Evolutionary conservation across 37 sponge, comb jelly and placozoan genomes (phyloP), one percentile per base, ranked within the genome.

Genomic region (Ephydatia muelleri): DNA sequence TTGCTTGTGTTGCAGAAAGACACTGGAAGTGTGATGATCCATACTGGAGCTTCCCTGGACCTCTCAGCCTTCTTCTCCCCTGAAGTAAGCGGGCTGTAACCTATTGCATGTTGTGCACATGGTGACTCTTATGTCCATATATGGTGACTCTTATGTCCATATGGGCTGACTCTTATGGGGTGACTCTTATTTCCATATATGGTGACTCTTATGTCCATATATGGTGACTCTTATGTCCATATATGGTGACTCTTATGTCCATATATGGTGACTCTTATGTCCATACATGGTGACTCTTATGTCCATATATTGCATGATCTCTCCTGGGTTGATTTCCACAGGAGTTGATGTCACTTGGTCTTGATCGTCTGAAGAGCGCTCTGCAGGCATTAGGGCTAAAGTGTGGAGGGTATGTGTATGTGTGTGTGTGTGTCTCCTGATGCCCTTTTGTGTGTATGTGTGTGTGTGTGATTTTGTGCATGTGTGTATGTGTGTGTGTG

Each of bases 371-470:
- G 31, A 99, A 99, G 83, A 93, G 96, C 28, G 97, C 95, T 12
- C 92, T 99, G 31, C 89, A 82, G 87, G 97, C 99, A 35, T 86
- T 91, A 57, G 94, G 96, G 0, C 79, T 99, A 28, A 99, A 99
- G 88, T 99, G 99, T 90, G 99, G 99, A 64, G 99, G 97, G 95
- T 95, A 35, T 79, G 96, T 9, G 32, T n/a, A n/a, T n/a, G n/a
- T n/a, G n/a, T 1, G 31, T 26, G 48, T 26, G 32, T 13, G 14
- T 72, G 37, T 12, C 48, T 26, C 79, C 48, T n/a, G 30, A 28
- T 28, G 64, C 64, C 5, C 25, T 11, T 19, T 12, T 12, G 29
- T 49, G 64, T 43, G 38, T 75, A 71, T 23, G 27, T 71, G 27
- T n/a, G n/a, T n/a, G 72, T 71, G 26, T 23, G 21, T 84, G 26